A percentile compares a stretch with the other conserved stretches of the same genome.
phyloP scores from a whole-genome alignment of 1,140 invertebrate genomes.

The Lordiphosa stackelbergi region DNA sequence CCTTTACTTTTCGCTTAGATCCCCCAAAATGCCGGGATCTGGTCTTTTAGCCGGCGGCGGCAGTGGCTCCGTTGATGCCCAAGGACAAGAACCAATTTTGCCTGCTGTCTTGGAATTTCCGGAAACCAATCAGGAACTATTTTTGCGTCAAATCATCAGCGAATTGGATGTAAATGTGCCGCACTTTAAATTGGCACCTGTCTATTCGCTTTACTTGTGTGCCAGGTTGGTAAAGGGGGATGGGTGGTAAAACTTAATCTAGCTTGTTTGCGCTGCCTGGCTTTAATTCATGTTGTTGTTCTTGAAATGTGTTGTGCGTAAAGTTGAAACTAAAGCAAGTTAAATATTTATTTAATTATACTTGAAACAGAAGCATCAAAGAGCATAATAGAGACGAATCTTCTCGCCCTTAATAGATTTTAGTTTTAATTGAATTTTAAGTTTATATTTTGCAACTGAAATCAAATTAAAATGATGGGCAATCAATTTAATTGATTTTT shows the following conservation, averaged over 20 bases:
- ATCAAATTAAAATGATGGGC: no score
- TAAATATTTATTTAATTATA: no score
- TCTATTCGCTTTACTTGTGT: conserved; percentile 96
- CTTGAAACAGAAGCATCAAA: no score
- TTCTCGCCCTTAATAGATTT: no score
- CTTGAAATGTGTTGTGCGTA: conserved; percentile 1
- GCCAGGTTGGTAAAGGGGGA: conserved; percentile 79
- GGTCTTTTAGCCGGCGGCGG: conserved; percentile 50
- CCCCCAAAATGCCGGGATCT: conserved; percentile 63
- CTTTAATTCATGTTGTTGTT: conserved; percentile 18
- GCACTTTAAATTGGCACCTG: conserved; percentile 93
- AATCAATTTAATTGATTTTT: no score
- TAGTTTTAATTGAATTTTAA: no score
- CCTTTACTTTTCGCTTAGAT: conserved; percentile 28
- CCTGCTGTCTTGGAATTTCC: conserved; percentile 96
- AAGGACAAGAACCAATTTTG: conserved; percentile 91
- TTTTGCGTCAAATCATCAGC: conserved; percentile 90
- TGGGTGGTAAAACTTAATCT: not conserved
- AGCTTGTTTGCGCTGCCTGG: conserved; percentile 18
- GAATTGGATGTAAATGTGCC: conserved; percentile 91
- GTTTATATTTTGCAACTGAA: no score
- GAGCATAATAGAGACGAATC: no score
- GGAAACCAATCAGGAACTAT: conserved; percentile 94
- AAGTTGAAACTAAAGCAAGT: no score
- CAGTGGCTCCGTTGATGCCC: conserved; percentile 49